Evolutionary conservation across 1,140 invertebrate genomes (phyloP).

Genomic region (Drosophila yakuba): DNA sequence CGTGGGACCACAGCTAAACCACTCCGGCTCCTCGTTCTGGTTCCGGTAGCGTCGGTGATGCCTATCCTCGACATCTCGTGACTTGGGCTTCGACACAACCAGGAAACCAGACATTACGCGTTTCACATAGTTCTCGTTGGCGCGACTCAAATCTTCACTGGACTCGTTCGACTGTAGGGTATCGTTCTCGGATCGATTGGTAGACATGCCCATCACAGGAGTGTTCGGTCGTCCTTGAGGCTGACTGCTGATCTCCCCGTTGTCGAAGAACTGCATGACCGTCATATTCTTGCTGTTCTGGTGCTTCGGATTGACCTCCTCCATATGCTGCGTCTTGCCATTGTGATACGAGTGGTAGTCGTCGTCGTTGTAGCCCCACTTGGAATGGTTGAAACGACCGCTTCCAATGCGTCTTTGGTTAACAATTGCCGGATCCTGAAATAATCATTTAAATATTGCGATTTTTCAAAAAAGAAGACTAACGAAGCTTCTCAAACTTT

Average conservation of each 20-base stretch:
- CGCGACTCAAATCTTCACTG: slow-evolving; percentile 57
- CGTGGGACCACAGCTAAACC: slow-evolving; percentile 82
- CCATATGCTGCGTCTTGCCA: slow-evolving; percentile 32
- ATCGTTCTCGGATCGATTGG: slow-evolving; percentile 60
- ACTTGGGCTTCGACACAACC: slow-evolving; percentile 76
- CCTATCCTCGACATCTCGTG: slow-evolving; percentile 65
- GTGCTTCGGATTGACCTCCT: slow-evolving; percentile 40
- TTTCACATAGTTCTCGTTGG: slow-evolving; percentile 81
- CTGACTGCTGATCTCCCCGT: slow-evolving; percentile 52
- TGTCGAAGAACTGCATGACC: slow-evolving; percentile 64
- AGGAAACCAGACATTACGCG: slow-evolving; percentile 78
- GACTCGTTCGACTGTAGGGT: slow-evolving; percentile 65
- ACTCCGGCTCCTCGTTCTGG: slow-evolving; percentile 76
- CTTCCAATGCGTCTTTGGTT: slow-evolving; percentile 83
- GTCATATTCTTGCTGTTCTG: slow-evolving; percentile 48
- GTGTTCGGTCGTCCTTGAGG: slow-evolving; percentile 59
- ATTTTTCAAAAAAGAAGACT: too few species aligned
- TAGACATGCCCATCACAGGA: slow-evolving; percentile 63
- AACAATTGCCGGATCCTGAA: slow-evolving; percentile 73
- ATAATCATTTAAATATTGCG: background rate
- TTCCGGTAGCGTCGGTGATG: slow-evolving; percentile 72
- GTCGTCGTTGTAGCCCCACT: slow-evolving; percentile 60
- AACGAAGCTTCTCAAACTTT: too few species aligned
- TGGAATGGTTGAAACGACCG: slow-evolving; percentile 69
- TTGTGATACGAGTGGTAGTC: slow-evolving; percentile 55